Evolutionary conservation across 2,888 invertebrate species (phyloP).

Genomic region (Spatulosminthurus flaviceps): DNA sequence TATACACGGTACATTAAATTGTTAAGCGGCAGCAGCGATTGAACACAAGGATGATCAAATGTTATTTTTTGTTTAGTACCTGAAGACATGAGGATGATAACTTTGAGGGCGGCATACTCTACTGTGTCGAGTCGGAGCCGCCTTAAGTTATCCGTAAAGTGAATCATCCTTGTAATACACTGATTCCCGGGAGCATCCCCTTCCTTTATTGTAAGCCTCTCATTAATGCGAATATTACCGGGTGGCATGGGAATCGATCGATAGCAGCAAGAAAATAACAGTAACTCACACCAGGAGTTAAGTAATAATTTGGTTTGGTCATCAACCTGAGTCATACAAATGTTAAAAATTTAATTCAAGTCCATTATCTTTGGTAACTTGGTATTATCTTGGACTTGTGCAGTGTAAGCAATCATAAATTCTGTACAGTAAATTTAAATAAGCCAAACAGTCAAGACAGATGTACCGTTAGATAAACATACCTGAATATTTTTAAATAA

Average conservation of each 20-base stretch:
- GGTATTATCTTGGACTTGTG: too few relatives aligned
- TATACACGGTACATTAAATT: not conserved
- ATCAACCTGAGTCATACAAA: slow-evolving; percentile 78
- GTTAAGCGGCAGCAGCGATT: too few relatives aligned
- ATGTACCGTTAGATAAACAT: slow-evolving; percentile 3
- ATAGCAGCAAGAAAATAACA: slow-evolving; percentile 92
- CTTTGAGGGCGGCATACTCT: slow-evolving; percentile 97
- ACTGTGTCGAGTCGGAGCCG: slow-evolving; percentile 90
- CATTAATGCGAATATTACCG: slow-evolving; percentile 63
- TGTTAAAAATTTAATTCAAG: not conserved
- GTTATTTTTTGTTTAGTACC: slow-evolving; percentile 76
- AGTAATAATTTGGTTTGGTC: slow-evolving; percentile 96
- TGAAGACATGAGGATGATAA: slow-evolving; percentile 88
- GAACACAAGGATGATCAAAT: too few relatives aligned
- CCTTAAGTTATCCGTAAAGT: slow-evolving; percentile 91
- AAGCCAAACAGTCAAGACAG: too few relatives aligned
- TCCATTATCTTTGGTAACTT: too few relatives aligned
- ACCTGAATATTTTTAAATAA: slow-evolving; percentile 96
- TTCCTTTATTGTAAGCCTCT: slow-evolving; percentile 62
- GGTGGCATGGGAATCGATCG: slow-evolving; percentile 70
- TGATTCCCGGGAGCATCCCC: slow-evolving; percentile 65
- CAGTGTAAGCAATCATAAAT: too few relatives aligned
- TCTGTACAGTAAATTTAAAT: too few relatives aligned
- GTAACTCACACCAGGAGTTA: slow-evolving; percentile 95
- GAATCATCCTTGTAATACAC: slow-evolving; percentile 93